Evolutionary conservation across 2,113 vertebrate species (phyloP).

Genomic region (Melozone crissalis): DNA sequence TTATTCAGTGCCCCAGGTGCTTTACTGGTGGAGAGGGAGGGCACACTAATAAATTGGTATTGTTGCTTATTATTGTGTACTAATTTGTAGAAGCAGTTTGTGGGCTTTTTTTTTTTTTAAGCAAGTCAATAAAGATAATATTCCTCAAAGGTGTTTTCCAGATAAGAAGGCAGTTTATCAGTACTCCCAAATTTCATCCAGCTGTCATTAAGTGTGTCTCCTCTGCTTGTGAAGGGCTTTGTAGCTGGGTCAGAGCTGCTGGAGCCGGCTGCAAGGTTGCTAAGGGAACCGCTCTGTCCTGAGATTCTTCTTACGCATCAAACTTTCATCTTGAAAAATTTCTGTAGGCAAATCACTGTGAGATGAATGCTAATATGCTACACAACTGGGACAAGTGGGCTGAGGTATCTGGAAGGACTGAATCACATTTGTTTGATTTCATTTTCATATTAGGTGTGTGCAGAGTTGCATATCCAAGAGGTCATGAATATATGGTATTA

Average conservation of each 20-base stretch:
- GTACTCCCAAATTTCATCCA: constrained; percentile 72
- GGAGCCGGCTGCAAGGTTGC: constrained; percentile 78
- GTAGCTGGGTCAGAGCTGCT: constrained; percentile 77
- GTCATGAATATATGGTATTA: neutral
- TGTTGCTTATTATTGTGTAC: constrained; percentile 57
- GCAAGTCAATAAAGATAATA: constrained; percentile 79
- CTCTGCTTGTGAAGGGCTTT: constrained; percentile 73
- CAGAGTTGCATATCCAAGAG: constrained; percentile 5
- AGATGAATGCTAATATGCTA: constrained; percentile 76
- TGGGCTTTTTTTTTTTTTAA: constrained; percentile 47
- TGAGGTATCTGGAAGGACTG: constrained; percentile 49
- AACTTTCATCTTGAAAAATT: constrained; percentile 81
- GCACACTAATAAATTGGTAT: constrained; percentile 58
- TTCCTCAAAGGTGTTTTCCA: constrained; percentile 77
- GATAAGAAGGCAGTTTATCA: constrained; percentile 79
- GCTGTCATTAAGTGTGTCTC: constrained; percentile 76
- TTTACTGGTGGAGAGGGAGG: constrained; percentile 54
- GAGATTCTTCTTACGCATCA: constrained; percentile 75
- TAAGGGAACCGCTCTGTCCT: constrained; percentile 82
- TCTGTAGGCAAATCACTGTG: constrained; percentile 78
- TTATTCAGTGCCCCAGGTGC: constrained; percentile 54
- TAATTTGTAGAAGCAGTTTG: constrained; percentile 60
- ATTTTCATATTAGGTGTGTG: constrained; percentile 43
- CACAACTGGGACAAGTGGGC: constrained; percentile 56
- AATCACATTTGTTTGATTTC: constrained; percentile 54